Evolutionary conservation across 2,113 vertebrate genomes (phyloP), one percentile per base, ranked within the genome.

Genomic region (Steatornis caripensis): DNA sequence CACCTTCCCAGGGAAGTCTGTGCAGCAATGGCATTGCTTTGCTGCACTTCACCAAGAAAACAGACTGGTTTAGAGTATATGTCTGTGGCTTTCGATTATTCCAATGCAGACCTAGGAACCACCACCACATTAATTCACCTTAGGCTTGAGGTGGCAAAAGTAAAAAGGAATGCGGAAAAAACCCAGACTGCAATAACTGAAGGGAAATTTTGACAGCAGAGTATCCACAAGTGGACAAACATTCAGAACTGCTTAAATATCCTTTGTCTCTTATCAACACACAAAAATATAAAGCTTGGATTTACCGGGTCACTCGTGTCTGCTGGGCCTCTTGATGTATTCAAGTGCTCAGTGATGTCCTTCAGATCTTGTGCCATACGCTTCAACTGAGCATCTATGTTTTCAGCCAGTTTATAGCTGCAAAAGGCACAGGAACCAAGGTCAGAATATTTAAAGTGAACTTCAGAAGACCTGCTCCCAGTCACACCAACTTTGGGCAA

Each of bases 281-380:
- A 17, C 3, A 64, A 65, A 9, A 57, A 64, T n/a, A 41, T 1
- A 54, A 32, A 70, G 37, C 46, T 72, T 51, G 45, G 27, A 90
- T 87, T 95, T 84, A 99, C 99, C 7, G 97, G 98, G 88, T 99
- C 99, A 76, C 97, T 98, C 4, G 98, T 97, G 60, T 99, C 98
- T 36, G 98, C 98, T 10, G 98, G 98, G 53, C 98, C 98, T 19
- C 97, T 19, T 43, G 99, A 99, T 1, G 98, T 98, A 93, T 99
- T 99, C 90, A 99, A 87, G 89, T 99, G 98, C 39, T 99, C 99
- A 19, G 30, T 99, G 88, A 99, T 98, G 93, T 99, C 99, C 97
- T 99, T 99, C 96, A 99, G 98, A 95, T 99, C 99, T 80, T 99
- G 99, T 3, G 99, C 98, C 98, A 99, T 99, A 60, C 95, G 98